Conservation (phyloP, 2,113 vertebrate species). For the Antennarius striatus region DNA sequence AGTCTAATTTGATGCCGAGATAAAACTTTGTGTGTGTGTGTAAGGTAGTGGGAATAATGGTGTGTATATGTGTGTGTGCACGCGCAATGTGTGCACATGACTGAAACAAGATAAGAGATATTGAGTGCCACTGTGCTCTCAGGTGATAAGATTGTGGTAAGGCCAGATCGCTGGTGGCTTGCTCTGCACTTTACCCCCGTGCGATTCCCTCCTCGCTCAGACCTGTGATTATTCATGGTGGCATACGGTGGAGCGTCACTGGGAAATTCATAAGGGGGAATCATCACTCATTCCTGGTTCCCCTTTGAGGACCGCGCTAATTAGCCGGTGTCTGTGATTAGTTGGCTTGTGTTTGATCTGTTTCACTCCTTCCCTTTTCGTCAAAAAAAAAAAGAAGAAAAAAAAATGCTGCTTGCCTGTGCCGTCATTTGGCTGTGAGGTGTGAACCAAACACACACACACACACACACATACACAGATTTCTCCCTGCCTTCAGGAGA, state of each 20-base stretch:
- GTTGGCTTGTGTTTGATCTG: constrained; percentile 75
- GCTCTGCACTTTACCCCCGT: constrained; percentile 62
- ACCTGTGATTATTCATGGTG: constrained; percentile 37
- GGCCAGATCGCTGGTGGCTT: constrained; percentile 44
- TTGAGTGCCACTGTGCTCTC: constrained; percentile 38
- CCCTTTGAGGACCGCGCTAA: constrained; percentile 76
- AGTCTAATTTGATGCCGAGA: constrained; percentile 71
- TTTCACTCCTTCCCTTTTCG: constrained; percentile 55
- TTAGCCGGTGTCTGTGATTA: constrained; percentile 78
- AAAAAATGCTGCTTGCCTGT: constrained; percentile 57
- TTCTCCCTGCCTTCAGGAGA: constrained; percentile 44
- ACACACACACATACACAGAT: constrained; percentile 22
- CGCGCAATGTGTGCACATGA: constrained; percentile 29
- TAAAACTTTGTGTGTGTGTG: constrained; percentile 37
- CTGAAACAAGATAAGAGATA: constrained; percentile 63
- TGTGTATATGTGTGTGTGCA: constrained; percentile 9
- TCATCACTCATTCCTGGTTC: constrained; percentile 71
- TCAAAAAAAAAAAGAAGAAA: constrained; percentile 42
- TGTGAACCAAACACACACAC: constrained; percentile 30
- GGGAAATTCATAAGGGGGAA: constrained; percentile 70
- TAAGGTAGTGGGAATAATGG: constrained; percentile 10
- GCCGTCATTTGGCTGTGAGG: constrained; percentile 55
- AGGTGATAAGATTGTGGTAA: constrained; percentile 64
- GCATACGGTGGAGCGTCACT: constrained; percentile 38
- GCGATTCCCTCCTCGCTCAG: constrained; percentile 11